phyloP scores from a whole-genome alignment of 2,113 vertebrate genomes.

The Catharus minimus region DNA sequence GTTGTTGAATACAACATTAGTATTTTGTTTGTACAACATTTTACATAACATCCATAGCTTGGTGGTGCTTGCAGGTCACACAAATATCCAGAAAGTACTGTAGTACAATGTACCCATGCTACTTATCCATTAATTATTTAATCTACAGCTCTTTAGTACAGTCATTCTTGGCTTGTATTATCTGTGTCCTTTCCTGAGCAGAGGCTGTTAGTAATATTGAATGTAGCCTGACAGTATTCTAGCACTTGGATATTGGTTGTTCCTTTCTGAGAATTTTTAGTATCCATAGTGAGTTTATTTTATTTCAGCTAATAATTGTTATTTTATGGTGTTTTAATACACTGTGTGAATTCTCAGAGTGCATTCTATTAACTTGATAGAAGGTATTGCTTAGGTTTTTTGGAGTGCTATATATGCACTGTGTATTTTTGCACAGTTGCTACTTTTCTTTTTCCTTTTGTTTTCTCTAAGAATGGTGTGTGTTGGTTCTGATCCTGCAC shows the following conservation, averaged over 20 bases:
- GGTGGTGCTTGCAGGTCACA: background rate
- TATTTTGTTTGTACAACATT: background rate
- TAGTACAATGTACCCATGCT: background rate
- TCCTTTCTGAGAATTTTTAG: background rate
- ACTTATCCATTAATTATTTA: background rate
- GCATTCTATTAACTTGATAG: background rate
- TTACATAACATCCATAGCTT: background rate
- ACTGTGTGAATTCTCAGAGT: background rate
- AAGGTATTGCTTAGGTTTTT: background rate
- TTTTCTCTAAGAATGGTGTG: background rate
- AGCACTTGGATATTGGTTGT: background rate
- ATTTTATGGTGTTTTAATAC: background rate
- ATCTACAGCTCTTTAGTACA: background rate
- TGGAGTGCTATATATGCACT: fast-evolving
- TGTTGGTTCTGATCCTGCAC: background rate
- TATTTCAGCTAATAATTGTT: background rate
- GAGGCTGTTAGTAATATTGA: background rate
- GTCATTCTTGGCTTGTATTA: background rate
- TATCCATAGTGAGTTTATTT: background rate
- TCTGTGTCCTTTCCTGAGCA: background rate
- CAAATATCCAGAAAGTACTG: background rate
- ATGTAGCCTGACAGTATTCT: background rate
- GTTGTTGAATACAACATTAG: background rate
- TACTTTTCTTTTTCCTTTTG: background rate
- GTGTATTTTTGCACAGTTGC: background rate